phyloP scores from a whole-genome alignment of 37 sponge, comb jelly and placozoan genomes.

The Axinella damicornis region DNA sequence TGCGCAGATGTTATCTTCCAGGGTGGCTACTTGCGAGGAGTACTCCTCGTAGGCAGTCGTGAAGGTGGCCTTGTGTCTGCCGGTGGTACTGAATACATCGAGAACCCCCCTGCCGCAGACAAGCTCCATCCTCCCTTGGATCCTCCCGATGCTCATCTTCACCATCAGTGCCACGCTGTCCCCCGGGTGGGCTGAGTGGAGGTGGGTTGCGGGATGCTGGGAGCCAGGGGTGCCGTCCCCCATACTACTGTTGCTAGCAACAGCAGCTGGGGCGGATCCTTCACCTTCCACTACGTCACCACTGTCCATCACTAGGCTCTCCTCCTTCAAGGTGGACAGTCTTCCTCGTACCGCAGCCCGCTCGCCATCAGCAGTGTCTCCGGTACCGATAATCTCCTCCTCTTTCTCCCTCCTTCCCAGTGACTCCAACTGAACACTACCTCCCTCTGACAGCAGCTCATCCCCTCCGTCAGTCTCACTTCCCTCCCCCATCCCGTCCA shows the following conservation, averaged over 20 bases:
- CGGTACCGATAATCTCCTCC: neutral
- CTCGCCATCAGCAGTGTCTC: neutral
- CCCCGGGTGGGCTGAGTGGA: neutral
- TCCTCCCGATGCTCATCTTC: neutral
- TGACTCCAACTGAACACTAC: too few species aligned
- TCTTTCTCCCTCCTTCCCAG: neutral
- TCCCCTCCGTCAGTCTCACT: neutral
- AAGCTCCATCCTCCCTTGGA: conserved; percentile 2
- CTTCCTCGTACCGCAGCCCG: too few species aligned
- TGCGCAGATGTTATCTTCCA: conserved; percentile 53
- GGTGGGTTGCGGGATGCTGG: conserved; percentile 1
- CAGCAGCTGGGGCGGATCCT: neutral
- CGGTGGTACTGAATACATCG: conserved; percentile 45
- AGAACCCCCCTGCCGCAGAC: conserved; percentile 5
- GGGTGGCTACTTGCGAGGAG: conserved; percentile 5
- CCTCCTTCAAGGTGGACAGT: conserved; percentile 31
- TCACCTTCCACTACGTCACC: too few species aligned
- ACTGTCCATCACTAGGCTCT: conserved; percentile 2
- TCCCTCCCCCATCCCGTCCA: neutral
- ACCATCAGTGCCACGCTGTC: conserved; percentile 52
- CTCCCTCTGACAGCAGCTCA: too few species aligned
- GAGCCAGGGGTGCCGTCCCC: neutral
- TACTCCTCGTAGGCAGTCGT: conserved; percentile 10
- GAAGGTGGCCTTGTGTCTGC: conserved; percentile 26
- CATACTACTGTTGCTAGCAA: neutral